Evolutionary conservation across 2,888 invertebrate genomes (phyloP), one percentile per base, ranked within the genome.

Genomic region (Eupeodes latifasciatus): DNA sequence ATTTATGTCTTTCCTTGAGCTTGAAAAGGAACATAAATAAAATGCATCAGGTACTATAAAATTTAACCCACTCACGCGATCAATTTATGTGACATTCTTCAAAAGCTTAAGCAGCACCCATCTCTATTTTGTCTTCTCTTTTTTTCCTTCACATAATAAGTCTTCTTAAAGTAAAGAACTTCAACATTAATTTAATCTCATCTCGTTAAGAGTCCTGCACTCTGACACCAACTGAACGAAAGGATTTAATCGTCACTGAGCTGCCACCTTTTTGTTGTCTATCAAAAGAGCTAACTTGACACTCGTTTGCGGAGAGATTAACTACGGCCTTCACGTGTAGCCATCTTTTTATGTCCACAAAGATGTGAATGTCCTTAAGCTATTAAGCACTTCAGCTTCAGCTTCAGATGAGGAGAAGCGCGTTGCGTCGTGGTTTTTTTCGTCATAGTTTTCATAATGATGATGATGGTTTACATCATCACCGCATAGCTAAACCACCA

Each of bases 401-500:
- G 34, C 19, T 64, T 40, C 16, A 47, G 66, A 66, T 27, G 75
- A 27, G 27, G 53, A 34, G n/a, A 62, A 59, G 49, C 72, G 49
- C 79, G 61, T 83, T 76, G 75, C 77, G 55, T 55, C 78, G 47
- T 19, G 53, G 47, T 81, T 74, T 64, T 83, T 66, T 61, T 55
- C 76, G 16, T 44, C 66, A 72, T 72, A 72, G 57, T 72, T 59
- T 72, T 34, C 44, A 71, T 71, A 19, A 69, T 69, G 71, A 71
- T 77, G 80, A 76, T 74, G 80, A 87, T 81, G 84, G 84, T 77
- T 87, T 81, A 77, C 87, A 87, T 87, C 87, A 84, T 80, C 87
- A 77, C 34, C 79, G 59, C 69, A 69, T 75, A 51, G 55, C 74
- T 64, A 75, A 27, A 2, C 55, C 19, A 16, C 51, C 19, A 27